A percentile compares a stretch with the other conserved stretches of the same genome.
These are phyloP conservation scores for Lagria hirta DNA, from an alignment of 2,888 invertebrate genomes.

Conservation along the genomic window DNA sequence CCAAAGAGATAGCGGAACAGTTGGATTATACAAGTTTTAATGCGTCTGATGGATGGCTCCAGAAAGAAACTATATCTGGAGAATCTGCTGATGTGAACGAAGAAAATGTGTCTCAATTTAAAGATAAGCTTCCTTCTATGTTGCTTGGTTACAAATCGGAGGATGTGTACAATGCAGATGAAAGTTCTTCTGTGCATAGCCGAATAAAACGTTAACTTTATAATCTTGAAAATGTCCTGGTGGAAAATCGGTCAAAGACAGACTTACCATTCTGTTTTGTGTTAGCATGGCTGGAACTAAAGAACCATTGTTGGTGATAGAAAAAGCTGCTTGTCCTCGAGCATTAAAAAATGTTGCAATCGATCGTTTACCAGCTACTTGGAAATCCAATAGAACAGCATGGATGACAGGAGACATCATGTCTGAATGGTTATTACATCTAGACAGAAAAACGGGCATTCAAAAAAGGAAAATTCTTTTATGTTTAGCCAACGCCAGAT, in stretches of 20 bases:
- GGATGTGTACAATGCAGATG: slow-evolving; percentile 34
- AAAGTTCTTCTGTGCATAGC: slow-evolving; percentile 40
- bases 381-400: slow-evolving; percentile 25
- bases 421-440: slow-evolving; percentile 23
- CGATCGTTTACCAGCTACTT: slow-evolving; percentile 11
- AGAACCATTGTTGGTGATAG: background rate
- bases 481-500: slow-evolving; percentile 16
- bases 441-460: slow-evolving; percentile 16
- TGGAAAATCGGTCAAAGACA: slow-evolving; percentile 1
- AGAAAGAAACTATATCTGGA: slow-evolving; percentile 33
- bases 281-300: slow-evolving; percentile 1
- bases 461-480: slow-evolving; percentile 27
- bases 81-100: slow-evolving; percentile 32
- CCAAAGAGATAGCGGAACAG: slow-evolving; percentile 30
- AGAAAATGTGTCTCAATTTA: slow-evolving; percentile 30
- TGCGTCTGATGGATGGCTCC: slow-evolving; percentile 32
- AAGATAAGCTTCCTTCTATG: slow-evolving; percentile 26
- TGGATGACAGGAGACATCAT: slow-evolving; percentile 29
- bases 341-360: background rate
- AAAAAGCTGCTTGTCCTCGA: background rate
- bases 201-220: slow-evolving; percentile 37
- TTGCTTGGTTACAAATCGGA: slow-evolving; percentile 24
- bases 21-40: slow-evolving; percentile 27
- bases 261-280: slow-evolving; percentile 1
- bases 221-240: slow-evolving; percentile 33